Evolutionary conservation across 2,797 vertebrate genomes (phyloP).

Genomic region (Chiroxiphia lanceolata): DNA sequence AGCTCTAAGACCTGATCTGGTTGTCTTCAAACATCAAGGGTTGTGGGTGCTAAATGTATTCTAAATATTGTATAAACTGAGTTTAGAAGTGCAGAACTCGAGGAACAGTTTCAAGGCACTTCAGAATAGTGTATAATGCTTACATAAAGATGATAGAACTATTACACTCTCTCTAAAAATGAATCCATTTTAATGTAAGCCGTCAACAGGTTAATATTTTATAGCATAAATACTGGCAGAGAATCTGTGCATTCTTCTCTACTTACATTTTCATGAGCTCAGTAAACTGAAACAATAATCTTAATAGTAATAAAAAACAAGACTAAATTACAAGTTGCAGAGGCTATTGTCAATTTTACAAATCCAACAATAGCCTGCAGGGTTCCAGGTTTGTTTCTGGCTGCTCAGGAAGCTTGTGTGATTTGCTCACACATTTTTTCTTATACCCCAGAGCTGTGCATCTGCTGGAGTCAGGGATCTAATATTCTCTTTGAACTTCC

Average conservation of each 20-base stretch:
- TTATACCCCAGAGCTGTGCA: slow-evolving; percentile 68
- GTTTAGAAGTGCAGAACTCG: background rate
- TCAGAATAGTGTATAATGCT: background rate
- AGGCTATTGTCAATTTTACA: slow-evolving; percentile 68
- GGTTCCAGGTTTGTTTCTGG: slow-evolving; percentile 69
- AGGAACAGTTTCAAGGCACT: slow-evolving; percentile 19
- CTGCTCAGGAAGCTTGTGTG: slow-evolving; percentile 68
- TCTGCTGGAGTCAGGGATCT: slow-evolving; percentile 64
- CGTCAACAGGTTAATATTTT: slow-evolving; percentile 58
- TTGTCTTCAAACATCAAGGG: slow-evolving; percentile 8
- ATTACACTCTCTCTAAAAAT: background rate
- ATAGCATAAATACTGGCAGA: background rate
- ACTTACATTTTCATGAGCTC: slow-evolving; percentile 48
- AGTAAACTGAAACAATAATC: slow-evolving; percentile 58
- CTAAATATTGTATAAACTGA: slow-evolving; percentile 22
- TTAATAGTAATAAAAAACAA: slow-evolving; percentile 51
- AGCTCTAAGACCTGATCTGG: background rate
- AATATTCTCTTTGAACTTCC: slow-evolving; percentile 74
- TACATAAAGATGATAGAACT: background rate
- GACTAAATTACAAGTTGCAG: slow-evolving; percentile 58
- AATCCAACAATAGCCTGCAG: slow-evolving; percentile 68
- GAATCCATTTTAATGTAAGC: slow-evolving; percentile 22
- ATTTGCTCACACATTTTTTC: slow-evolving; percentile 67
- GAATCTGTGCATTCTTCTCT: background rate
- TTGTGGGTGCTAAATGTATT: background rate